phyloP scores from a whole-genome alignment of 2,888 invertebrate genomes.

The Drosophila conformis region DNA sequence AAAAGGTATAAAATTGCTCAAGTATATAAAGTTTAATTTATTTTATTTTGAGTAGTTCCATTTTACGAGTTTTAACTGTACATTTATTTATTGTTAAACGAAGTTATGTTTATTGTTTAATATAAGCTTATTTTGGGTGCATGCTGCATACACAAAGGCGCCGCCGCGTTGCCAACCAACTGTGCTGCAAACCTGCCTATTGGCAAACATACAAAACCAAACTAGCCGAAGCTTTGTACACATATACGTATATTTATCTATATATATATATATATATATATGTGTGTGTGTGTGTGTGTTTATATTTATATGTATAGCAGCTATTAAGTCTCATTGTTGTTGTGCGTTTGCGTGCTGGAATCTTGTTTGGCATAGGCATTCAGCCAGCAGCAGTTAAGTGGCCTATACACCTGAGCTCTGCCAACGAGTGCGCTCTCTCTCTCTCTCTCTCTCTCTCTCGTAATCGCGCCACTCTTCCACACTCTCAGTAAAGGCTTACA shows the following conservation, averaged over 20 bases:
- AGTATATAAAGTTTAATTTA: background rate
- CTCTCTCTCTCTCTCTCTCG: background rate
- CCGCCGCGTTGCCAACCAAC: constrained; percentile 54
- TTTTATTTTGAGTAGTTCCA: background rate
- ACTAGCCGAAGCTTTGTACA: constrained; percentile 24
- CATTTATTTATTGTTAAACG: constrained; percentile 31
- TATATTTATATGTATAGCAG: constrained; percentile 1
- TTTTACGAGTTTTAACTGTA: background rate
- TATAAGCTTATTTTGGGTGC: background rate
- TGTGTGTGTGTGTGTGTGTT: constrained; percentile 9
- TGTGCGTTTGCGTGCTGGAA: constrained; percentile 75
- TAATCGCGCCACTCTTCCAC: constrained; percentile 16
- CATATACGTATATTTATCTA: background rate
- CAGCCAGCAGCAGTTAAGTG: constrained; percentile 44
- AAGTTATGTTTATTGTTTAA: background rate
- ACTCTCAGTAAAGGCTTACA: constrained; percentile 34
- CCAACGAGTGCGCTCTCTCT: constrained; percentile 9
- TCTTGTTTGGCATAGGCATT: constrained; percentile 66
- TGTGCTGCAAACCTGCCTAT: constrained; percentile 29
- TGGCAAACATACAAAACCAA: constrained; percentile 54
- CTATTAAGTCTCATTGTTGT: constrained; percentile 24
- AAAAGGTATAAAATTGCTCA: background rate
- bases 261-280: background rate
- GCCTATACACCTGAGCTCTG: constrained; percentile 59
- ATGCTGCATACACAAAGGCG: constrained; percentile 51